A percentile compares a stretch with the other conserved stretches of the same genome.
These are phyloP conservation scores for Hestina assimilis DNA, from an alignment of 1,140 invertebrate genomes.

Conservation along the genomic window DNA sequence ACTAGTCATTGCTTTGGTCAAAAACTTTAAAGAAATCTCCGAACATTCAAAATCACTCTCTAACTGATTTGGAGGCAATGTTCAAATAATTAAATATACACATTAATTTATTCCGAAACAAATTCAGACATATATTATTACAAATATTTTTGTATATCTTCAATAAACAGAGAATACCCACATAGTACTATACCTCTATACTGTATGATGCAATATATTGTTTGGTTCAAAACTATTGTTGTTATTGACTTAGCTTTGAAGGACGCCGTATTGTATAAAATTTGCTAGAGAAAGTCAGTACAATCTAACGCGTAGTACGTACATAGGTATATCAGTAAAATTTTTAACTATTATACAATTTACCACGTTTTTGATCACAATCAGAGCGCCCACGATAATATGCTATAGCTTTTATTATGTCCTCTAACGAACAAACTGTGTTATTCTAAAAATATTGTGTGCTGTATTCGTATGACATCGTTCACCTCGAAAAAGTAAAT, in stretches of 20 bases:
- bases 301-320: conserved; percentile 35
- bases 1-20: too few relatives aligned
- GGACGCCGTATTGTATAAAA: conserved; percentile 45
- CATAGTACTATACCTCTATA: background rate
- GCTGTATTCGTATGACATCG: conserved; percentile 64
- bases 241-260: conserved; percentile 36
- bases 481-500: conserved; percentile 42
- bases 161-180: background rate
- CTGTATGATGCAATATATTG: conserved; percentile 21
- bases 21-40: too few relatives aligned
- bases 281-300: conserved; percentile 49
- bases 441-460: conserved; percentile 76
- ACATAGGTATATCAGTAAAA: conserved; percentile 15
- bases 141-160: too few relatives aligned
- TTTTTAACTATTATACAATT: background rate
- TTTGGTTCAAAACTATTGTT: conserved; percentile 20
- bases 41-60: too few relatives aligned
- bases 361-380: conserved; percentile 5
- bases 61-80: too few relatives aligned
- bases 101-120: too few relatives aligned
- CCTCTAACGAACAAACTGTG: conserved; percentile 66
- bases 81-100: too few relatives aligned
- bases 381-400: conserved; percentile 15
- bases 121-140: too few relatives aligned
- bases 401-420: conserved; percentile 53